Evolutionary conservation across 2,113 vertebrate genomes (phyloP).

Genomic region (Passerina amoena): DNA sequence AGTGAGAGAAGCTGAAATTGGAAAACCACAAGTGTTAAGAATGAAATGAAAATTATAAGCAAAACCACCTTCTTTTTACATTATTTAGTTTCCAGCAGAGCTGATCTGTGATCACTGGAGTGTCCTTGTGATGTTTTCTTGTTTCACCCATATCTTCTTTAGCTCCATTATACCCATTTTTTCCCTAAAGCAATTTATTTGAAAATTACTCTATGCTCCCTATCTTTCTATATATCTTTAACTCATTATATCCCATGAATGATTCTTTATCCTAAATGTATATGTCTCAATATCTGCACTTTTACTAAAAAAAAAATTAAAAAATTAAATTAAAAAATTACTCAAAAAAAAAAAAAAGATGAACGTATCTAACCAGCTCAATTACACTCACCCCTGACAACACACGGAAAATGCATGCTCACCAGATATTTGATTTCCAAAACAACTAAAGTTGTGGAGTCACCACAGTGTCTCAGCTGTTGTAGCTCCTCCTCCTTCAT

Average conservation of each 20-base stretch:
- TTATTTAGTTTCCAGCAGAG: neutral
- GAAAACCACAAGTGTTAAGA: neutral
- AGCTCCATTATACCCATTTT: neutral
- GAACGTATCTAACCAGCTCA: fast-evolving
- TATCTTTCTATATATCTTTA: neutral
- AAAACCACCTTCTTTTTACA: neutral
- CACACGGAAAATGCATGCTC: fast-evolving
- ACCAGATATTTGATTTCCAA: neutral
- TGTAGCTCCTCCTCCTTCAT: neutral
- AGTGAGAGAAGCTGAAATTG: neutral
- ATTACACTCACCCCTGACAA: neutral
- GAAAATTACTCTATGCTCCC: neutral
- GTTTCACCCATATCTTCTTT: neutral
- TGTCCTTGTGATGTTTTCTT: neutral
- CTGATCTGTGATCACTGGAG: neutral
- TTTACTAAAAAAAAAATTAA: neutral
- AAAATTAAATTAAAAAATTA: neutral
- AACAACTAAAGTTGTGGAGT: neutral
- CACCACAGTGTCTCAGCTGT: neutral
- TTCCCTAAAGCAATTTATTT: neutral
- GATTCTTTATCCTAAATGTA: neutral
- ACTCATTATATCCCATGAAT: neutral
- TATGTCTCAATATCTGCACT: neutral
- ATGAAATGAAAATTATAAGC: neutral
- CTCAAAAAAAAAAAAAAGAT: neutral